Evolutionary conservation across 2,797 vertebrate species (phyloP).

Genomic region (Carapus acus): DNA sequence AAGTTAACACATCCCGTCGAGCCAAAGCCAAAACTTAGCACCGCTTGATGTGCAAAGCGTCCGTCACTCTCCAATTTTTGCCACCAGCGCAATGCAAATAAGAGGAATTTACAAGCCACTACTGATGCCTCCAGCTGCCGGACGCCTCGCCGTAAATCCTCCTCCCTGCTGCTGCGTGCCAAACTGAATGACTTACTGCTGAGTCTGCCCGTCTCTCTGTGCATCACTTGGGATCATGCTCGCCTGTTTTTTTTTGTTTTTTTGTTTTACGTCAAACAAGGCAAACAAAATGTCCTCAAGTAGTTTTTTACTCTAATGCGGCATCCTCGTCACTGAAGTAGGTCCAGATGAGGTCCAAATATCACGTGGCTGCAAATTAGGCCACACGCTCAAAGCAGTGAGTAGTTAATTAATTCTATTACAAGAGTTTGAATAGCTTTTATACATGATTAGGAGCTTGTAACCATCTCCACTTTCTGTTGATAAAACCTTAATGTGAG

Average conservation of each 20-base stretch:
- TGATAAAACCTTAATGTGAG: no score
- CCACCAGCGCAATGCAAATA: slow-evolving; percentile 56
- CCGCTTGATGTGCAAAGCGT: slow-evolving; percentile 58
- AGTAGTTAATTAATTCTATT: no score
- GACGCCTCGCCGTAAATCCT: slow-evolving; percentile 13
- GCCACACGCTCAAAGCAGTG: no score
- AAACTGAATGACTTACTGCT: slow-evolving; percentile 1
- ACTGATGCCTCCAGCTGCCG: slow-evolving; percentile 32
- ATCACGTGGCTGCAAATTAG: no score
- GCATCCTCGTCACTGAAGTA: no score
- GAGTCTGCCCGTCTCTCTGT: neutral
- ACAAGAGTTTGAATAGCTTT: no score
- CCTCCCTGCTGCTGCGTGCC: slow-evolving; percentile 7
- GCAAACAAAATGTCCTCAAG: no score
- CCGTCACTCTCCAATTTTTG: slow-evolving; percentile 49
- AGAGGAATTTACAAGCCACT: slow-evolving; percentile 47
- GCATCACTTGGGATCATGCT: neutral
- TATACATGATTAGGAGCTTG: no score
- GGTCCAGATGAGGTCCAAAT: no score
- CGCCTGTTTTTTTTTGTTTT: neutral
- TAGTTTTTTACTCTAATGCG: no score
- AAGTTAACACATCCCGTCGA: slow-evolving; percentile 55
- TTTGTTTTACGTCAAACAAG: neutral
- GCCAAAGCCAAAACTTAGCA: slow-evolving; percentile 40
- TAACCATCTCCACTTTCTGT: no score